Evolutionary conservation across 2,888 invertebrate species (phyloP).

Genomic region (Spilarctia lutea): DNA sequence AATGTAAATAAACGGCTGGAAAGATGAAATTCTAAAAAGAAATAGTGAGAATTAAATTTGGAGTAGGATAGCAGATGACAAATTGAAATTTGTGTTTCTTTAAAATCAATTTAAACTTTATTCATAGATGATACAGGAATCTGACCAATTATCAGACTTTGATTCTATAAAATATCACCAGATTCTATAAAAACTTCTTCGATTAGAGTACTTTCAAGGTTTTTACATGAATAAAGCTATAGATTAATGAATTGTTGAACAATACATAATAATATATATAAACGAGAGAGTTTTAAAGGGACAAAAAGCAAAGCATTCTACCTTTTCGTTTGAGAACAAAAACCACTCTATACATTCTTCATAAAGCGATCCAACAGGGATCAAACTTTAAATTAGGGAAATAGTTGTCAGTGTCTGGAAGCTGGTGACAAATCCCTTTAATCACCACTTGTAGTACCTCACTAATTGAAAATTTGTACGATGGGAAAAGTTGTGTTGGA

Average conservation of each 20-base stretch:
- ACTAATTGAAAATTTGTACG: slow-evolving; percentile 48
- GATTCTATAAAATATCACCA: neutral
- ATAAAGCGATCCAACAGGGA: slow-evolving; percentile 20
- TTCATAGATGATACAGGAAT: neutral
- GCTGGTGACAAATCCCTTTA: slow-evolving; percentile 46
- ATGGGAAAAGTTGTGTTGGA: slow-evolving; percentile 30
- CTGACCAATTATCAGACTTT: neutral
- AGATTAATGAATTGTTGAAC: too few relatives aligned
- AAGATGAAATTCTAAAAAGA: too few relatives aligned
- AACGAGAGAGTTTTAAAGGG: neutral
- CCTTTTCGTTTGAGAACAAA: neutral
- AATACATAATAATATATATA: too few relatives aligned
- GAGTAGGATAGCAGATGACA: too few relatives aligned
- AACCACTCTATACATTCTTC: slow-evolving; percentile 41
- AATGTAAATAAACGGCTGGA: too few relatives aligned
- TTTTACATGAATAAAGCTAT: too few relatives aligned
- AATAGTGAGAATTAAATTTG: neutral
- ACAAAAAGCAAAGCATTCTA: neutral
- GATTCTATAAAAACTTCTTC: too few relatives aligned
- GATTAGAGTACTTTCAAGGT: too few relatives aligned
- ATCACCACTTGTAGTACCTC: slow-evolving; percentile 36
- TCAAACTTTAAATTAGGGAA: slow-evolving; percentile 53
- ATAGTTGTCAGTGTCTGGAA: slow-evolving; percentile 40
- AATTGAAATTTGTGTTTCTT: neutral
- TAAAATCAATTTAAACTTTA: neutral